A percentile compares a stretch with the other conserved stretches of the same genome.
These are phyloP conservation scores for Forbesichthys agassizii DNA, from an alignment of 2,113 vertebrate genomes.

Conservation along the genomic window DNA sequence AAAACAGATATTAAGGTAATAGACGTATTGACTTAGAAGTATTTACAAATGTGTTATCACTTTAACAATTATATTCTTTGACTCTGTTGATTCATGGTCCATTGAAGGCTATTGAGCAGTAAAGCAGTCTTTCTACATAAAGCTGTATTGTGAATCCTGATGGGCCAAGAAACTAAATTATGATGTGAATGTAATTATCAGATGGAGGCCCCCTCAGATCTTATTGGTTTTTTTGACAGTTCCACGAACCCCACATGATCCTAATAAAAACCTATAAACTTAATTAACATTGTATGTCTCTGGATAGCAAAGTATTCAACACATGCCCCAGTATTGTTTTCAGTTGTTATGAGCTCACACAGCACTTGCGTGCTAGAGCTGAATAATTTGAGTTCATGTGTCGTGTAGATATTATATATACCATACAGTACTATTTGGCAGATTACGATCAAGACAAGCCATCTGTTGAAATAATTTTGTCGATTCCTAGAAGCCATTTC, in stretches of 20 bases:
- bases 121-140: slow-evolving; percentile 19
- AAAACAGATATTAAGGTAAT: no score
- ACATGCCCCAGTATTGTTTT: slow-evolving; percentile 15
- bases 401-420: neutral
- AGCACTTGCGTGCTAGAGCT: neutral
- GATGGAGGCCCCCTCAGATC: slow-evolving; percentile 22
- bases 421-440: no score
- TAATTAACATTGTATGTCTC: neutral
- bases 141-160: slow-evolving; percentile 32
- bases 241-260: slow-evolving; percentile 45
- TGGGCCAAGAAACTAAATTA: slow-evolving; percentile 47
- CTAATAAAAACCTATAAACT: slow-evolving; percentile 25
- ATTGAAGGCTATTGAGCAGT: slow-evolving; percentile 3
- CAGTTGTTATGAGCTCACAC: neutral
- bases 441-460: no score
- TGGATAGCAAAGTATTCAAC: neutral
- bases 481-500: slow-evolving; percentile 19
- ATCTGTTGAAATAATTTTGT: no score
- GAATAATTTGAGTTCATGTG: neutral
- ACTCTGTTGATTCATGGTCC: neutral
- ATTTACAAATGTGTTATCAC: no score
- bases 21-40: no score
- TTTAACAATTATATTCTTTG: neutral
- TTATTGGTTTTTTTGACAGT: slow-evolving; percentile 5
- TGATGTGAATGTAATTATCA: slow-evolving; percentile 32